phyloP scores from a whole-genome alignment of 35 echinoderm and acorn worm genomes.

The Lytechinus pictus region DNA sequence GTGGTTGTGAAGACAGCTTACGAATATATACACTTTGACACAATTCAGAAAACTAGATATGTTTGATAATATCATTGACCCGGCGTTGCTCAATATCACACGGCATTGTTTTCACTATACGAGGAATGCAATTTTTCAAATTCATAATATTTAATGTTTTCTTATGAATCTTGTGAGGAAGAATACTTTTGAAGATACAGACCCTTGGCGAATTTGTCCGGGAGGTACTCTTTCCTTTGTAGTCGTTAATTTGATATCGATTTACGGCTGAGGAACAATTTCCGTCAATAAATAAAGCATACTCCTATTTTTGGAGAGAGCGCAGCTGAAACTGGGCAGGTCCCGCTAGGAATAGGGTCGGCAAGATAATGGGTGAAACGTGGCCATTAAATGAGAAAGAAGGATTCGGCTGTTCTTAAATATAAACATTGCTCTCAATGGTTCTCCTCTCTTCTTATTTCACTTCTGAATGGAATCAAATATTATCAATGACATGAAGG shows the following conservation, averaged over 20 bases:
- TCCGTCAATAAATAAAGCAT: slow-evolving; percentile 43
- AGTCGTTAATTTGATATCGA: slow-evolving; percentile 41
- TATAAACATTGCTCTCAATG: background rate
- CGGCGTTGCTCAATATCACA: background rate
- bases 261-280: slow-evolving; percentile 39
- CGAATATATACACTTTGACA: slow-evolving; percentile 2
- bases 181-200: background rate
- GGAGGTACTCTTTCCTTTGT: background rate
- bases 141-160: background rate
- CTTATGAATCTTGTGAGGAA: background rate
- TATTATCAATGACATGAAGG: background rate
- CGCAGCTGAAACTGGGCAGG: slow-evolving; percentile 28
- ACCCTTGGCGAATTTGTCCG: background rate
- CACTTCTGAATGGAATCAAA: background rate
- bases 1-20: background rate
- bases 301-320: slow-evolving; percentile 30
- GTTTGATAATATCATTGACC: background rate
- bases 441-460: background rate
- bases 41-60: background rate
- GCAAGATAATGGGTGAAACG: background rate
- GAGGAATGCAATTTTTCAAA: background rate
- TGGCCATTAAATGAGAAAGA: background rate
- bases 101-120: background rate
- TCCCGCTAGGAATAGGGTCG: background rate
- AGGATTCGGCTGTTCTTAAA: background rate